Percentiles rank a stretch among this genome's conserved stretches.
These are phyloP conservation scores for Drosophila varians DNA, from an alignment of 1,140 invertebrate genomes.

Conservation along the genomic window DNA sequence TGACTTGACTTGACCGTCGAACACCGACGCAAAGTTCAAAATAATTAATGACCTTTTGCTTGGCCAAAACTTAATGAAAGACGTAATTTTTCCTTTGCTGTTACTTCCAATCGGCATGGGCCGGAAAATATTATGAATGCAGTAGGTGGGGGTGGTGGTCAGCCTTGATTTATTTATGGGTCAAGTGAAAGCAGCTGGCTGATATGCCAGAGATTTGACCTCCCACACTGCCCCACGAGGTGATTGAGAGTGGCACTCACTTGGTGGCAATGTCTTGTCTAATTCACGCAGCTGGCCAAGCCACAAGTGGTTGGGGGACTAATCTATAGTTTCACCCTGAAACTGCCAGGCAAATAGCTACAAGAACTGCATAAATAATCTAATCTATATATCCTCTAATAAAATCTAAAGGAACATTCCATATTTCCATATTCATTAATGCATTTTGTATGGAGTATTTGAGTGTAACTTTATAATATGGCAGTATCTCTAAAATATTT, in stretches of 20 bases:
- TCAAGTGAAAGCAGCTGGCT: conserved; percentile 51
- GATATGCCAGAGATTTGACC: conserved; percentile 69
- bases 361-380: no score
- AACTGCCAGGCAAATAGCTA: no score
- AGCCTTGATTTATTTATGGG: conserved; percentile 77
- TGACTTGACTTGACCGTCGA: conserved; percentile 55
- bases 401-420: no score
- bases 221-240: conserved; percentile 21
- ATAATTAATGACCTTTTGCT: conserved; percentile 77
- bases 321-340: background rate
- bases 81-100: conserved; percentile 65
- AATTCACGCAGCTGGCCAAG: conserved; percentile 56
- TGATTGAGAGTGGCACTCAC: conserved; percentile 58
- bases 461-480: no score
- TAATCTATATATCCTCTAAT: no score
- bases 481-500: no score
- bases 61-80: conserved; percentile 77
- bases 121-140: conserved; percentile 42
- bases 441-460: no score
- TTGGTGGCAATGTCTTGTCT: conserved; percentile 60
- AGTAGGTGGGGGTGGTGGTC: conserved; percentile 11
- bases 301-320: conserved; percentile 24
- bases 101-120: background rate
- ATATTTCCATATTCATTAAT: no score
- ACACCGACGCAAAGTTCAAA: conserved; percentile 69